Percentiles rank a stretch among this genome's conserved stretches.
These are phyloP conservation scores for Rotaria macrura DNA, from an alignment of 2,888 invertebrate genomes.

Conservation along the genomic window DNA sequence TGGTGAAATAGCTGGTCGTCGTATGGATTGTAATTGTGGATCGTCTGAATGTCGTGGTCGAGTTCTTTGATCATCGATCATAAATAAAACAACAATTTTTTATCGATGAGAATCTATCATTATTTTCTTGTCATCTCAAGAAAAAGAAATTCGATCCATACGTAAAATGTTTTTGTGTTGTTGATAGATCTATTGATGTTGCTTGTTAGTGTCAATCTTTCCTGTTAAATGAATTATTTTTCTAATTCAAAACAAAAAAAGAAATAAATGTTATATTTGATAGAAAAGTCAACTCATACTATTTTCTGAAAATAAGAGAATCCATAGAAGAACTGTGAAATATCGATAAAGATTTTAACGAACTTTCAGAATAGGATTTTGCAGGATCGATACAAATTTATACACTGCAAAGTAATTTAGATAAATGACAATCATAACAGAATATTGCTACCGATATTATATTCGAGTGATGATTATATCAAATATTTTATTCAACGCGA, in stretches of 20 bases:
- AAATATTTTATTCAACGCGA: no score
- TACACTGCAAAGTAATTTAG: no score
- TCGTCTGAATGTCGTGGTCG: conserved; percentile 14
- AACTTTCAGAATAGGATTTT: no score
- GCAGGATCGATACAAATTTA: no score
- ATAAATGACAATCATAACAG: no score
- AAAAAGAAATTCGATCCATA: background rate
- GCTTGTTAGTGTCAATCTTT: background rate
- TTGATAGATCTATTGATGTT: background rate
- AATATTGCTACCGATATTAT: no score
- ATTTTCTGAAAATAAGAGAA: no score
- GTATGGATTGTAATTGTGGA: conserved; percentile 17
- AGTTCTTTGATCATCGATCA: background rate
- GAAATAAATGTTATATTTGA: background rate
- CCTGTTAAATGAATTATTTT: background rate
- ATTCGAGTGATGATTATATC: no score
- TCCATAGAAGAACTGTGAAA: no score
- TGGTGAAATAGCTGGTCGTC: background rate
- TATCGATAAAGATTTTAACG: no score
- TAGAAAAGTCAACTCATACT: background rate
- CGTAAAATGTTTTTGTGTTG: background rate
- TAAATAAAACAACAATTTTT: background rate
- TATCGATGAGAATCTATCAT: background rate
- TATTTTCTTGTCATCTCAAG: background rate
- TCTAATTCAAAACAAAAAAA: background rate